Evolutionary conservation across 2,888 invertebrate genomes (phyloP), one percentile per base, ranked within the genome.

Genomic region (Thera obeliscata): DNA sequence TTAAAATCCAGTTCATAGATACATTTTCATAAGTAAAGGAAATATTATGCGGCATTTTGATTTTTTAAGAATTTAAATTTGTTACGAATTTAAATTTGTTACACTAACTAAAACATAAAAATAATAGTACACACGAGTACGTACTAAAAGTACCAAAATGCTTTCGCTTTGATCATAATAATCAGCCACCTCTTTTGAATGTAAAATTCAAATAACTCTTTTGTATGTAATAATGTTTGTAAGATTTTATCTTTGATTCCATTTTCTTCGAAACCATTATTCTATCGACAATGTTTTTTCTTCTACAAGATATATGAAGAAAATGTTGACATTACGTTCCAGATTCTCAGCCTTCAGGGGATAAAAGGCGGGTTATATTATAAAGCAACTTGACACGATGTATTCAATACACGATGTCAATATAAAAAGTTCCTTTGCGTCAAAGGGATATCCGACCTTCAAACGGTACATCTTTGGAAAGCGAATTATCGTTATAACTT

Each of bases 381-480:
- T 59, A 50, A 64, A 50, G 33, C 49, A 60, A 67, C 55, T 56
- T 65, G 58, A 66, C 56, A 48, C 50, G 61, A 66, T 58, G 41
- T 69, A 56, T 50, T 69, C 71, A 68, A 69, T 69, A 69, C 67
- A 36, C 36, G 46, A 61, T 55, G 35, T 46, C 54, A 61, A 61
- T 46, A 61, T 6, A 54, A 66, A 67, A 63, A 46, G 64, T 61
- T 64, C 36, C 55, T 65, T 69, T 70, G 56, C 68, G 62, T 68
- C 9, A 52, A 52, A 33, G 43, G 43, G 36, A 59, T 52, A 48
- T 50, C 8, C 12, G 55, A 49, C 56, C 56, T 2, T 54, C 9
- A 22, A 46, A 46, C 50, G 55, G 59, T 59, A 11, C 11, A 59
- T 60, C 55, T 49, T 55, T 41, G 38, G 46, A 59, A n/a, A 59